Base-by-base conservation (phyloP, 2,888 invertebrate species). In the Epistrophe eligans region DNA sequence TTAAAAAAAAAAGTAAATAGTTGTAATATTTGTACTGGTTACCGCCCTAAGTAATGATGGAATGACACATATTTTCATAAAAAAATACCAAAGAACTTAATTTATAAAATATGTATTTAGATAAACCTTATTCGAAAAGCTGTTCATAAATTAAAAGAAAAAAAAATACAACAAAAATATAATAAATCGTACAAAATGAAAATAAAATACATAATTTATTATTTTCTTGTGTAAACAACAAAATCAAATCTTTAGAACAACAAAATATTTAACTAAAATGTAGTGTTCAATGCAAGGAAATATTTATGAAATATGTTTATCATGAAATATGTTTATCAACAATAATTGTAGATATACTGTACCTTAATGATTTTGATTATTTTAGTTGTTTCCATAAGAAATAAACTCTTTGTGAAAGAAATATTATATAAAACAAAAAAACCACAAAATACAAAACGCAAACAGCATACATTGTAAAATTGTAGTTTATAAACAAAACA, bases 41-140 rank as follows among this genome's bases (percentile, higher is more conserved):
- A 85, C 77, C 71, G 70, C 81, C 82, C 79, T 79, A 79, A 79
- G 87, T 82, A 79, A 87, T 79, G 66, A 83, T 72, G 83, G 77
- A 85, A 85, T 82, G 77, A 77, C 73, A 85, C 82, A 87, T 87
- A 87, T 87, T 87, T 87, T 87, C 82, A 83, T 87, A 87, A 83
- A 81, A 77, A 40, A 52, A 62, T 15, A 48, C 24, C 5, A 77
- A 70, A 60, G 11, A 82, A 66, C 35, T 60, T 72, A 45, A 76
- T 48, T 76, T 66, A 60, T 19, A 17, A 17, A 79, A 79, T 79
- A 24, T 24, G 24, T 24, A 79, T 60, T 60, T 79, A 76, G 64
- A 85, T 73, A 73, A 71, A 74, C 28, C 43, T 73, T 79, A 87
- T 87, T 87, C 79, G 72, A 79, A 83, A 74, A 71, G 79, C 79